A percentile compares a stretch with the other conserved stretches of the same genome.
phyloP scores from a whole-genome alignment of 1,140 invertebrate genomes.

The Heliconius nattereri region DNA sequence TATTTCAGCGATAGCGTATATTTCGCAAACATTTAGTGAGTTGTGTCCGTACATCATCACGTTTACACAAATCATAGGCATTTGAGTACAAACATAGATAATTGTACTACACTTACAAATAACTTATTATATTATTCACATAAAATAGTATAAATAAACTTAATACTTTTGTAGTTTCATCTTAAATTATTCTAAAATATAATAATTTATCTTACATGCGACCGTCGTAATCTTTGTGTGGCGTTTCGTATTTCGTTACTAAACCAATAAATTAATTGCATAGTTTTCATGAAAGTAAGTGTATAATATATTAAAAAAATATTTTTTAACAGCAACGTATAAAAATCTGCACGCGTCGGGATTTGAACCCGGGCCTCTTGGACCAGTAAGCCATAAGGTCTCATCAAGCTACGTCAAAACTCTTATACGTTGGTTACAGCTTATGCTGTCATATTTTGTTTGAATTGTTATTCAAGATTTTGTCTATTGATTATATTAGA shows the following conservation, averaged over 20 bases:
- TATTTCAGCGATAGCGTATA: slow-evolving; percentile 45
- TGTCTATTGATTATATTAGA: too few relatives aligned
- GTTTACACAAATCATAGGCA: slow-evolving; percentile 45
- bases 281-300: not conserved
- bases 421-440: too few relatives aligned
- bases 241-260: slow-evolving; percentile 1
- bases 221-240: slow-evolving; percentile 35
- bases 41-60: slow-evolving; percentile 36
- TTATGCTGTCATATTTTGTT: not conserved
- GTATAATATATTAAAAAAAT: not conserved
- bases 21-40: slow-evolving; percentile 54
- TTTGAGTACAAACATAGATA: slow-evolving; percentile 50
- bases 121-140: slow-evolving; percentile 56
- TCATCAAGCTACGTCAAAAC: too few relatives aligned
- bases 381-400: too few relatives aligned
- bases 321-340: not conserved
- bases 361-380: too few relatives aligned
- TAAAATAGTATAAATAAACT: slow-evolving; percentile 62
- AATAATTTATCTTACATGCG: slow-evolving; percentile 47
- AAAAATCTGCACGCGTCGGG: too few relatives aligned
- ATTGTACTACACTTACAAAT: slow-evolving; percentile 36
- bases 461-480: too few relatives aligned
- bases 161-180: slow-evolving; percentile 56
- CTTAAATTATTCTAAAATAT: slow-evolving; percentile 46
- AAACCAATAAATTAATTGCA: not conserved